Base-by-base conservation (phyloP, 2,888 invertebrate genomes). In the Plemyria rubiginata region DNA sequence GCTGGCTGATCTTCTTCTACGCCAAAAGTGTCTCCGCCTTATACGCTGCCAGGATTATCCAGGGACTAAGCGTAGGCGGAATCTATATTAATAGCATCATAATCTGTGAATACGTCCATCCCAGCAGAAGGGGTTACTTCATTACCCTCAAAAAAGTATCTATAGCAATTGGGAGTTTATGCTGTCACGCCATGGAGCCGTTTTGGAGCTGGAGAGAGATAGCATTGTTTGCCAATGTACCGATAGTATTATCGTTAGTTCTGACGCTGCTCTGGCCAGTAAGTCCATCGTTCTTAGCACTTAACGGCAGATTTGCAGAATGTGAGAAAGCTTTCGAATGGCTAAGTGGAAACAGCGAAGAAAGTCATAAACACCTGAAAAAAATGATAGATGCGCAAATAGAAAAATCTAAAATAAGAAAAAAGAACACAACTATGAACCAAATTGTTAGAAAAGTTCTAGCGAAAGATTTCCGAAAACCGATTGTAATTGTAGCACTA, bases 201-300 rank as follows among this genome's bases (percentile, higher is more conserved):
- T 62, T 68, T 43, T 76, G 74, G 66, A 60, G 68, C 11, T 86
- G 84, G 84, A 78, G 80, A 62, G 73, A 80, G 61, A 75, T 84
- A 22, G 71, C 77, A 4, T 52, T 60, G 0, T 60, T 78, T 32
- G 65, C 76, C 2, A 65, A 73, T 6, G 15, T 72, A 0, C 57
- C 71, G 0, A 56, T 71, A 11, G 28, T 68, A 1, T 0, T 72
- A 0, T 56, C 76, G 0, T 54, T 76, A 0, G 13, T 80, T 0
- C 7, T 79, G 13, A 75, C 79, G 0, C 57, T 71, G 0, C 72
- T 76, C n/a, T 85, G 82, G 79, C 76, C 77, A 0, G 85, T 85
- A 57, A 85, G 84, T 40, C 85, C 84, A 0, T 73, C 78, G 0
- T 78, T 67, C 58, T 70, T 79, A 11, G 85, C 82, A 0, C 65